A percentile compares a stretch with the other conserved stretches of the same genome.
These are phyloP conservation scores for Ascaphus truei DNA, from an alignment of 2,113 vertebrate species.

Conservation along the genomic window DNA sequence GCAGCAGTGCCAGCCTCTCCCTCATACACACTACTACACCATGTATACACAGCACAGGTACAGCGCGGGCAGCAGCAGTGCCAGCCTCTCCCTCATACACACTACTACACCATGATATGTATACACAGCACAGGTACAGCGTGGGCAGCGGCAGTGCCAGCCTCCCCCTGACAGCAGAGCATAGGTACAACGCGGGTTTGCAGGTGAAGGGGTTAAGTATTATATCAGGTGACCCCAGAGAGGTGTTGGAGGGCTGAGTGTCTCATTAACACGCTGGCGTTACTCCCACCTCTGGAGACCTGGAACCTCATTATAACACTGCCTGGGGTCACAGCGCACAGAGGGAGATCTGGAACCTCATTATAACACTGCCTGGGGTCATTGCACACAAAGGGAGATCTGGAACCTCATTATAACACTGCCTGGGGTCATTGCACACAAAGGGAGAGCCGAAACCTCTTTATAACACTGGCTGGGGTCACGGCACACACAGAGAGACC, in stretches of 20 bases:
- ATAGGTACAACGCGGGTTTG: too few species aligned
- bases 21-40: too few species aligned
- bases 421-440: neutral
- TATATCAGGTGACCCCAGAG: neutral
- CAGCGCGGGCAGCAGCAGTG: too few species aligned
- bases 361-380: neutral
- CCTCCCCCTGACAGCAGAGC: too few species aligned
- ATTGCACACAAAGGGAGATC: neutral
- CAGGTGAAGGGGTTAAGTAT: too few species aligned
- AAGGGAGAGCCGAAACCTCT: neutral
- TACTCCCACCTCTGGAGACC: neutral
- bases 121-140: too few species aligned
- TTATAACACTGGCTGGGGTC: neutral
- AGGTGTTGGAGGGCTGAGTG: neutral
- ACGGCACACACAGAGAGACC: neutral
- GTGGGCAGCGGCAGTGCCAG: too few species aligned
- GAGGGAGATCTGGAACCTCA: neutral
- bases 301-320: conserved; percentile 14
- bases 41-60: too few species aligned
- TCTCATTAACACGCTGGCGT: conserved; percentile 13
- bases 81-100: too few species aligned
- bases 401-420: conserved; percentile 1
- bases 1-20: too few species aligned
- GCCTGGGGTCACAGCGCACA: neutral
- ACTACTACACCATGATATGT: too few species aligned